Base-by-base conservation (phyloP, 2,797 vertebrate genomes). In the Sebastes hubbsi region DNA sequence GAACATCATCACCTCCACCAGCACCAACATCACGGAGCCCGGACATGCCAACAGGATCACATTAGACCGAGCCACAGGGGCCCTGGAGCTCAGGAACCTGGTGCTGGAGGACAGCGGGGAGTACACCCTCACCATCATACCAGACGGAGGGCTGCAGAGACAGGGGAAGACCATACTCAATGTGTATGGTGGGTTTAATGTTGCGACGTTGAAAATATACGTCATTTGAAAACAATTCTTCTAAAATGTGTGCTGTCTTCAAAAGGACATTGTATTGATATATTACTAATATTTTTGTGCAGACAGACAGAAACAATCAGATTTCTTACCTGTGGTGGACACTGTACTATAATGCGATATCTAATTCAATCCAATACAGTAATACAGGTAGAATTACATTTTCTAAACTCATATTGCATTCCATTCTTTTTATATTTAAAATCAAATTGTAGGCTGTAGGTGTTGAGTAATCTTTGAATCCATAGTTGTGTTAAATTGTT, bases 1-100 rank as follows among this genome's bases (percentile, higher is more conserved):
- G 7, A 93, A 89, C 80, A 87, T 95, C 80, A 89, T 95, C 89
- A 95, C 83, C 13, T 93, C 89, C 76, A 92, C 87, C 75, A 88
- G 67, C 59, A 1, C 1, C 22, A 75, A 93, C 68, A 7, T 66
- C 58, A 81, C 54, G 0, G 78, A 36, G 0, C 52, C 76, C 0
- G 82, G 34, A 8, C 61, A 92, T 11, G 6, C 6, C 6, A 11
- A 62, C 82, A 89, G 94, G 78, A 92, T 94, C 83, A 80, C 81
- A 5, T 27, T 94, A 42, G 86, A 95, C 61, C 34, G 80, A 75
- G 13, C 81, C 63, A 94, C 93, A 0, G 94, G 93, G 24, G 10
- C 81, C 34, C 84, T 94, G 80, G 88, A 92, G 88, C 93, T 95
- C 79, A 81, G 83, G 66, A 22, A 84, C 73, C 90, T 95, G 90